phyloP scores from a whole-genome alignment of 2,888 invertebrate genomes.

The Leucania comma region DNA sequence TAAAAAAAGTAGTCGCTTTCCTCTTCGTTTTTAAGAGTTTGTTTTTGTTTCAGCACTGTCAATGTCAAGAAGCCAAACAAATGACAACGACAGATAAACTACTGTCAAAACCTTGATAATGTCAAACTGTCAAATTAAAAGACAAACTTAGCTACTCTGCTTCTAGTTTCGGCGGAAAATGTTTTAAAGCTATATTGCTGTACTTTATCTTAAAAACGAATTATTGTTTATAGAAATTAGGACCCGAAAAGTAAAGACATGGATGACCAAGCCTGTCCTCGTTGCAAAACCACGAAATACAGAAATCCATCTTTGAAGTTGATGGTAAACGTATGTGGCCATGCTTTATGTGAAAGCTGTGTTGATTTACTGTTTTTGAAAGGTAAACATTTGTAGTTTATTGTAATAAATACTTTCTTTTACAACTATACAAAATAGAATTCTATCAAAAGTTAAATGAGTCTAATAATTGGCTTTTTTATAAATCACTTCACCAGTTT shows the following conservation, averaged over 20 bases:
- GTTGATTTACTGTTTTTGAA: conserved; percentile 98
- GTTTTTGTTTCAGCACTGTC: conserved; percentile 19
- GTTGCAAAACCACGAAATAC: conserved; percentile 99
- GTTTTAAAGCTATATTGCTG: conserved; percentile 34
- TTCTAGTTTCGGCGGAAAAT: conserved; percentile 50
- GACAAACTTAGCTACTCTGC: conserved; percentile 16
- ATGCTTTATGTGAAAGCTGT: conserved; percentile 99
- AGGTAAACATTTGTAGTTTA: conserved; percentile 89
- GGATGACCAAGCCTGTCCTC: conserved; percentile 97
- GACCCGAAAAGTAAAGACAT: conserved; percentile 77
- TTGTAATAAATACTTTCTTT: neutral
- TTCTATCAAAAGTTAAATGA: neutral
- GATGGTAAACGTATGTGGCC: conserved; percentile 99
- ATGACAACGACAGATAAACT: neutral
- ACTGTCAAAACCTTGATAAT: neutral
- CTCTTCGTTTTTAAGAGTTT: neutral
- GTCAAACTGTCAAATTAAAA: conserved; percentile 19
- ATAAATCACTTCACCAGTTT: neutral
- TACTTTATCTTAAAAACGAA: neutral
- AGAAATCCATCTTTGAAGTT: conserved; percentile 98
- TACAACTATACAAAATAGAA: neutral
- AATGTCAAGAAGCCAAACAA: neutral
- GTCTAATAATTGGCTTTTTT: neutral
- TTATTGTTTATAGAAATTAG: conserved; percentile 8
- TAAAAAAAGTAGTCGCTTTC: neutral